phyloP scores from a whole-genome alignment of 2,113 vertebrate species.

The Tenebrosternarchus preto region DNA sequence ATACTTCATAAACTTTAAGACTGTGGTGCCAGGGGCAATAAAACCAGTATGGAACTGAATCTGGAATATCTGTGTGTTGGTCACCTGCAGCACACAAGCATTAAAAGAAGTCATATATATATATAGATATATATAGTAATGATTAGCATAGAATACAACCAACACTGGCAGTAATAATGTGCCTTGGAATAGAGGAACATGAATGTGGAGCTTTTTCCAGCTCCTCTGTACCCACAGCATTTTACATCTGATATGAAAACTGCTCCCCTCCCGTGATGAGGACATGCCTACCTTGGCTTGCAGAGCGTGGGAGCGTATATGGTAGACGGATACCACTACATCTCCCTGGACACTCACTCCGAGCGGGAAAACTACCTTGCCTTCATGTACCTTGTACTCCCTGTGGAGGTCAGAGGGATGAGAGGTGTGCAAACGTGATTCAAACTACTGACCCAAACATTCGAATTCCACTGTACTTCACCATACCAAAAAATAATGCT shows the following conservation, averaged over 20 bases:
- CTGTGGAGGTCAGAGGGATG: slow-evolving; percentile 63
- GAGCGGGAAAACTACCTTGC: slow-evolving; percentile 89
- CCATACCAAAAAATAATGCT: background rate
- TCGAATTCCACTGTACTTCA: background rate
- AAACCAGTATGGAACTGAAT: slow-evolving; percentile 98
- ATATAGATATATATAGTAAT: too few relatives aligned
- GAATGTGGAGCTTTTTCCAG: background rate
- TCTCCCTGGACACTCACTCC: slow-evolving; percentile 92
- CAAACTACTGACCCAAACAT: background rate
- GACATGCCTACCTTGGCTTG: slow-evolving; percentile 87
- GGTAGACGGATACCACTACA: slow-evolving; percentile 89
- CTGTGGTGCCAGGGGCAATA: slow-evolving; percentile 86
- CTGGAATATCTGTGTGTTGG: slow-evolving; percentile 98
- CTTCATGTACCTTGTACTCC: slow-evolving; percentile 92
- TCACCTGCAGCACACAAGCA: slow-evolving; percentile 76
- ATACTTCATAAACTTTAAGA: slow-evolving; percentile 96
- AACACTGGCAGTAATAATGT: too few relatives aligned
- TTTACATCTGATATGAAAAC: background rate
- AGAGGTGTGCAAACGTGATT: background rate
- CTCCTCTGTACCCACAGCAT: background rate
- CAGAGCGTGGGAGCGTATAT: slow-evolving; percentile 96
- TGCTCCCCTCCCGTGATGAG: background rate
- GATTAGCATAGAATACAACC: too few relatives aligned
- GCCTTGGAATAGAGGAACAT: background rate
- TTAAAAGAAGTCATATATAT: background rate